Evolutionary conservation across 2,888 invertebrate genomes (phyloP), one percentile per base, ranked within the genome.

Genomic region (Cyrtodaria siliqua): DNA sequence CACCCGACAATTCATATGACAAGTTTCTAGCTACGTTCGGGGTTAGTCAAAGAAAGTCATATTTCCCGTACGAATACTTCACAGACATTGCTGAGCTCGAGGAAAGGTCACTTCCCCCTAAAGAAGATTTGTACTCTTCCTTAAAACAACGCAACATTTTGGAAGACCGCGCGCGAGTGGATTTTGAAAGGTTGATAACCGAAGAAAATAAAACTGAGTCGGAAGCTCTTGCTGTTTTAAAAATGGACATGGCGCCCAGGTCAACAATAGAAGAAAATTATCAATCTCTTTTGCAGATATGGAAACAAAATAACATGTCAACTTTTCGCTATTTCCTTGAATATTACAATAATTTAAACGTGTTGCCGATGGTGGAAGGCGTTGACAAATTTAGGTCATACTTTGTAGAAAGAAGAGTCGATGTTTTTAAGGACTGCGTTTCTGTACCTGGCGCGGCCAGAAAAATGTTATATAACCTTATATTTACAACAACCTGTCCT

Each of bases 31-130:
- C 4, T 14, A 44, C 68, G 2, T 52, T 60, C 23, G 27, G 29
- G 24, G 53, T 53, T 14, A 20, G 26, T n/a, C n/a, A 6, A 12
- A 52, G 26, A 68, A 68, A 50, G 20, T 29, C n/a, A 29, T 27
- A 16, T 62, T 62, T 50, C 62, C 62, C 12, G 47, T 49, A 23
- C 49, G 49, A 27, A 23, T 20, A 23, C n/a, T 60, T 59, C 26
- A 24, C 18, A 20, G 24, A 24, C 49, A 23, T 49, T 6, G 12
- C n/a, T 16, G 26, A 23, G 2, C 27, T 62, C 6, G n/a, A 62
- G 1, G 50, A 18, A 29, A 62, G 27, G 20, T 26, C n/a, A 33
- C 52, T 62, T 18, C 62, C 62, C 1, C n/a, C 33, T 8, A 29
- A 52, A 23, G 62, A 62, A 52, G 62, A 18, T 1, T 50, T 62